Evolutionary conservation across 1,140 invertebrate genomes (phyloP).

Genomic region (Hypsibius dujardini): DNA sequence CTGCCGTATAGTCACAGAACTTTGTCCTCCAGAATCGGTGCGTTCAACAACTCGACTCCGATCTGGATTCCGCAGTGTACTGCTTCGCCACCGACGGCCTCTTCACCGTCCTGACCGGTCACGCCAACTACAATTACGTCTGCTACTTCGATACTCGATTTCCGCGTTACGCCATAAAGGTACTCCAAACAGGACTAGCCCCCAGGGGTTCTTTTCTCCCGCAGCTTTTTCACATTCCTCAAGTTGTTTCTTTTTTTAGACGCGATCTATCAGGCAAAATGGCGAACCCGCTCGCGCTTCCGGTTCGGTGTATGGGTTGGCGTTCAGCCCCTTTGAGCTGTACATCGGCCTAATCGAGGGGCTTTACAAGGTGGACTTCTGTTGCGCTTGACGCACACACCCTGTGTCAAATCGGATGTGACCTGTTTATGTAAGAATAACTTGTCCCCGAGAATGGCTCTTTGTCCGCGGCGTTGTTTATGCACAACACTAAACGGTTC

Average conservation of each 20-base stretch:
- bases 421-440: neutral
- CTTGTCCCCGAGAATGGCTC: neutral
- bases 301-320: neutral
- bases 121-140: slow-evolving; percentile 8
- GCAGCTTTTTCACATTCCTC: neutral
- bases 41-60: neutral
- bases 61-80: slow-evolving; percentile 13
- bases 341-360: slow-evolving; percentile 6
- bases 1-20: neutral
- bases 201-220: neutral
- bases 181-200: neutral
- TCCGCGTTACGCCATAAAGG: neutral
- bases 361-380: neutral
- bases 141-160: neutral
- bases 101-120: neutral
- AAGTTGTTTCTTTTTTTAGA: neutral
- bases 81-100: slow-evolving; percentile 2
- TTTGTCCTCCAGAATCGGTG: neutral
- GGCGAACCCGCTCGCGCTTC: neutral
- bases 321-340: slow-evolving; percentile 6
- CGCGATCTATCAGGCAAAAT: slow-evolving; percentile 1
- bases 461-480: neutral
- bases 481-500: too few species aligned
- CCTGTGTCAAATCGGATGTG: neutral
- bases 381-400: neutral